A percentile compares a stretch with the other conserved stretches of the same genome.
Evolutionary conservation across 53 echinoderm and acorn worm species (phyloP).

Genomic region (Holothuria scabra): DNA sequence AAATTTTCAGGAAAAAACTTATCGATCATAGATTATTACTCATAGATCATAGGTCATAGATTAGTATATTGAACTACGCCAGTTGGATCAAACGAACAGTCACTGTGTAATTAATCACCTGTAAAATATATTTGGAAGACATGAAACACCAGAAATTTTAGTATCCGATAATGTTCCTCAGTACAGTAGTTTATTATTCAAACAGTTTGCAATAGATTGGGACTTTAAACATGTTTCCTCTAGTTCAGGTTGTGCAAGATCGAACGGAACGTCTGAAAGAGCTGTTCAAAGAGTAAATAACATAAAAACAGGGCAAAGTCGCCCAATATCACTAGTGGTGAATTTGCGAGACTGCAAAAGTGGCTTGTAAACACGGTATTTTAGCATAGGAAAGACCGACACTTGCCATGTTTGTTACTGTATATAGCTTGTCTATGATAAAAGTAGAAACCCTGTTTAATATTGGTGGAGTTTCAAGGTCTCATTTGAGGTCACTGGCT

Average conservation of each 20-base stretch:
- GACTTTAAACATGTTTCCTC: conserved; percentile 49
- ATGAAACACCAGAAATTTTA: neutral
- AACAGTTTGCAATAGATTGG: conserved; percentile 36
- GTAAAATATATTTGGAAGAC: conserved; percentile 35
- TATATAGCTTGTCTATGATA: too few relatives aligned
- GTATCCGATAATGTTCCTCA: conserved; percentile 53
- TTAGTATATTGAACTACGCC: neutral
- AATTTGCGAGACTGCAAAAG: too few relatives aligned
- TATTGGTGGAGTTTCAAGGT: too few relatives aligned
- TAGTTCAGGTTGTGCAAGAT: conserved; percentile 47
- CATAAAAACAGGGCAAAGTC: conserved; percentile 14
- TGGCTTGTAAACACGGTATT: too few relatives aligned
- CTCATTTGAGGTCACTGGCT: too few relatives aligned
- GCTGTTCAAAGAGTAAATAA: conserved; percentile 33
- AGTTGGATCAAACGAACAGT: too few relatives aligned
- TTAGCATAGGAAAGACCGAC: too few relatives aligned
- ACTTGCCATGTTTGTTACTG: too few relatives aligned
- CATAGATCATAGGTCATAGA: too few relatives aligned
- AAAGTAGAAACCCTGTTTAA: too few relatives aligned
- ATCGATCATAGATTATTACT: neutral
- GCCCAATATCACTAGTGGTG: too few relatives aligned
- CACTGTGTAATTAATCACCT: conserved; percentile 30
- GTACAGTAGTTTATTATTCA: conserved; percentile 6
- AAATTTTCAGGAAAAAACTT: neutral
- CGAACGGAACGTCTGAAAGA: conserved; percentile 52